Evolutionary conservation across 2,113 vertebrate species (phyloP).

Genomic region (Aviceda subcristata): DNA sequence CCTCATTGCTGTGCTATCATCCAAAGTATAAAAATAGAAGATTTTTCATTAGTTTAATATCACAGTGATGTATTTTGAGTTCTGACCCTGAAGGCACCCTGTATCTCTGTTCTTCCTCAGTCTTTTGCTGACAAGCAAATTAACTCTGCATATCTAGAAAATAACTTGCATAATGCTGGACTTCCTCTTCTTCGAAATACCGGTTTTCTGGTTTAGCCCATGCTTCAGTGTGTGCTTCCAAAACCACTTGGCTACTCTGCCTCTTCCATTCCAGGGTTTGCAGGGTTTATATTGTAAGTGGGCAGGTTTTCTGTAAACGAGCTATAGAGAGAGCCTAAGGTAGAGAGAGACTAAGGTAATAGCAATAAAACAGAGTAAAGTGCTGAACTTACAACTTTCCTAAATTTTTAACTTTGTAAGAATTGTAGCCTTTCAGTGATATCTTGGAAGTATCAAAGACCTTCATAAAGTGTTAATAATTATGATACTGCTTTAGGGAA

Average conservation of each 20-base stretch:
- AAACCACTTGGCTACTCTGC: not conserved
- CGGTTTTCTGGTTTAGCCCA: not conserved
- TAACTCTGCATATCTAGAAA: not conserved
- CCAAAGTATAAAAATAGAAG: not conserved
- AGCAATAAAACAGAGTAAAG: not conserved
- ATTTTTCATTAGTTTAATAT: not conserved
- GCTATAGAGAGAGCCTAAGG: not conserved
- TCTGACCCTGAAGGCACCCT: not conserved
- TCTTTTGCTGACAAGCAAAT: not conserved
- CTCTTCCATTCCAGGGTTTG: not conserved
- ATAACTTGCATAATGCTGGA: not conserved
- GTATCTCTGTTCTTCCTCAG: not conserved
- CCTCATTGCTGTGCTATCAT: not conserved
- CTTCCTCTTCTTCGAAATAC: not conserved
- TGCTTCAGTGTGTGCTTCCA: not conserved
- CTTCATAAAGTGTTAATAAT: not conserved
- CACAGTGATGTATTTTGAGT: not conserved
- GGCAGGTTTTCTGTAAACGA: not conserved
- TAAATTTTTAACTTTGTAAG: not conserved
- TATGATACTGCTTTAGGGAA: not conserved
- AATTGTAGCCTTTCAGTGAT: not conserved
- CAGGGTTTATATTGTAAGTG: not conserved
- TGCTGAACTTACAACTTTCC: not conserved
- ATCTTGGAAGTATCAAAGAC: not conserved
- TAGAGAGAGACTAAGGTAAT: not conserved